Base-by-base conservation (phyloP, 2,113 vertebrate genomes). In the Podocnemis expansa region DNA sequence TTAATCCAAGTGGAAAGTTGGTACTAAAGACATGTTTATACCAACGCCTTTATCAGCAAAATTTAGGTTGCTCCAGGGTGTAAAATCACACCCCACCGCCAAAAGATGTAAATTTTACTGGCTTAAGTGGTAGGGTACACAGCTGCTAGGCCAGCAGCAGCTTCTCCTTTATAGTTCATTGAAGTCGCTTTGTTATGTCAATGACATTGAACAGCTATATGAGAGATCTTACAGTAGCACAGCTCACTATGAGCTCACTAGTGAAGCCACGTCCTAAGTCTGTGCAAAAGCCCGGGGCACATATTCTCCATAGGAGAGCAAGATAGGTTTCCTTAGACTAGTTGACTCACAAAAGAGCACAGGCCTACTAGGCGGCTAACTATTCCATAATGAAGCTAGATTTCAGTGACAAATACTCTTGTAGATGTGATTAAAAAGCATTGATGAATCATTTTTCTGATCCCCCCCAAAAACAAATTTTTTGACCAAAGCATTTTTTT, bases 291-390 rank as follows among this genome's bases (percentile, higher is more conserved):
- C 11, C 41, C 21, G 87, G 14, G 1, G 8, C 92, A 58, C 3
- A 0, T 1, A 38, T 78, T 92, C 29, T 25, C 47, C 80, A 6
- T 11, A 51, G 21, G 1, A 80, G 81, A 31, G 14, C 17, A 81
- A 70, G 7, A 89, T 51, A 1, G 0, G 0, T 47, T 2, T 60
- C 79, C 75, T 87, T 70, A 45, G 22, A 41, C 2, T 63, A 4
- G 12, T 83, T 78, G 1, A 7, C 56, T 2, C 81, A 76, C 25
- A 34, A 3, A 60, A 87, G 78, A 58, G 8, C 5, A 79, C 5
- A 84, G 34, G 49, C 5, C 11, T 78, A 76, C 22, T 25, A 41
- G 73, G 21, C 14, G 25, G 14, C 3, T 4, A 24, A 60, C 2
- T 83, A 5, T 21, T 21, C 21, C 78, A 3, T 24, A 47, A 21